These are phyloP conservation scores for Agrypnus murinus DNA, from an alignment of 2,888 invertebrate genomes.

Conservation along the genomic window DNA sequence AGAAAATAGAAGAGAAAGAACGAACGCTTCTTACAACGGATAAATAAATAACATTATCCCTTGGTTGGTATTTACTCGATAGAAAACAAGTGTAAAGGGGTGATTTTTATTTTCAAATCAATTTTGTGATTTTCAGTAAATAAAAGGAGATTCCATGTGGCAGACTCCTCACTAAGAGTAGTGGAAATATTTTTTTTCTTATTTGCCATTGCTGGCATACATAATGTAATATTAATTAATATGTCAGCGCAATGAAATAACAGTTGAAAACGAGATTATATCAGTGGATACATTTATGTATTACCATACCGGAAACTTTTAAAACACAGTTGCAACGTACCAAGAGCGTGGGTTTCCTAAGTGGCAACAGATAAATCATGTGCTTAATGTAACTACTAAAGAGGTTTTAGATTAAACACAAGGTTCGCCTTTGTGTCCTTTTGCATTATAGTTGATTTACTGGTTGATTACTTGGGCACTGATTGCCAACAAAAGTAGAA, in stretches of 20 bases:
- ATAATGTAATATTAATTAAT: no score
- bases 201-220: no score
- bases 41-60: no score
- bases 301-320: conserved; percentile 34
- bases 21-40: no score
- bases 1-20: no score
- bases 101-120: no score
- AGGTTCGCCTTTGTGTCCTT: not conserved
- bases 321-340: conserved; percentile 19
- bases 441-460: conserved; percentile 10
- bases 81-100: no score
- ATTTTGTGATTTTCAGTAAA: no score
- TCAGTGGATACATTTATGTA: conserved; percentile 12
- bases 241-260: conserved; percentile 24
- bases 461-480: not conserved
- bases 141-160: no score
- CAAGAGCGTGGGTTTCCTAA: conserved; percentile 17
- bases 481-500: not conserved
- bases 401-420: conserved; percentile 18
- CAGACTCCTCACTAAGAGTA: no score
- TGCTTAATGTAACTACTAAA: conserved; percentile 24
- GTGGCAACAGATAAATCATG: conserved; percentile 35
- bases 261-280: conserved; percentile 16
- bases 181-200: no score
- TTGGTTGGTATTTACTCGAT: no score